Percentiles rank a stretch among this genome's conserved stretches.
Evolutionary conservation across 2,888 invertebrate genomes (phyloP).

Genomic region (Lasioglossum vierecki): DNA sequence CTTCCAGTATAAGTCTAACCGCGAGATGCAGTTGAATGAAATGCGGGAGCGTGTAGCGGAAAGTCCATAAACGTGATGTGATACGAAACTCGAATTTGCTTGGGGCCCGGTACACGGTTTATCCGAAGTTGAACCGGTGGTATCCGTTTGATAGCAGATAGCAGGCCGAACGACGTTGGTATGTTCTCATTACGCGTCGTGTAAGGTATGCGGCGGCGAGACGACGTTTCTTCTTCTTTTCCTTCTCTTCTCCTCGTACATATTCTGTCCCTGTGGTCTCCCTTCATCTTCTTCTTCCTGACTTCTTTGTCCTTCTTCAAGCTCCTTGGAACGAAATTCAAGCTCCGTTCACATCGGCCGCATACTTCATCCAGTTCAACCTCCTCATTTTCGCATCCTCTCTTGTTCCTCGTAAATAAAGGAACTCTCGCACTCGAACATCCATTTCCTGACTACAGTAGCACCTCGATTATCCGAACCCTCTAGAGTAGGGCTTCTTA

Average conservation of each 20-base stretch:
- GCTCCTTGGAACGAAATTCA: slow-evolving; percentile 38
- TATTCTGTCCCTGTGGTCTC: slow-evolving; percentile 15
- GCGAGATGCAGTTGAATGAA: background rate
- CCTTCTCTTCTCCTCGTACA: slow-evolving; percentile 30
- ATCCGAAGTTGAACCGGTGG: slow-evolving; percentile 72
- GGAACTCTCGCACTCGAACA: background rate
- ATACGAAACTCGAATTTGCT: slow-evolving; percentile 53
- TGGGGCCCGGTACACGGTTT: slow-evolving; percentile 65
- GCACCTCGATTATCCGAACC: background rate
- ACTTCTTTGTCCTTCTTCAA: slow-evolving; percentile 28
- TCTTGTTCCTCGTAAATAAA: background rate
- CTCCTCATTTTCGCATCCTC: background rate
- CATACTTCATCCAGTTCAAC: background rate
- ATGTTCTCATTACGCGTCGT: slow-evolving; percentile 84
- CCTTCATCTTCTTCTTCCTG: slow-evolving; percentile 44
- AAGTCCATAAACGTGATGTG: slow-evolving; percentile 11
- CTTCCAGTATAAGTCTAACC: background rate
- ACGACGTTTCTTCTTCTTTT: slow-evolving; percentile 51
- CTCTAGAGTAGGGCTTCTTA: no score
- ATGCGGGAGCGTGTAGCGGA: background rate
- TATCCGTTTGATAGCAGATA: slow-evolving; percentile 81
- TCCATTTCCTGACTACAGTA: background rate
- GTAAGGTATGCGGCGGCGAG: slow-evolving; percentile 80
- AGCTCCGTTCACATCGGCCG: slow-evolving; percentile 49
- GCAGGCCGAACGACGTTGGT: slow-evolving; percentile 80